Evolutionary conservation across 2,888 invertebrate genomes (phyloP).

Genomic region (Monopis laevigella): DNA sequence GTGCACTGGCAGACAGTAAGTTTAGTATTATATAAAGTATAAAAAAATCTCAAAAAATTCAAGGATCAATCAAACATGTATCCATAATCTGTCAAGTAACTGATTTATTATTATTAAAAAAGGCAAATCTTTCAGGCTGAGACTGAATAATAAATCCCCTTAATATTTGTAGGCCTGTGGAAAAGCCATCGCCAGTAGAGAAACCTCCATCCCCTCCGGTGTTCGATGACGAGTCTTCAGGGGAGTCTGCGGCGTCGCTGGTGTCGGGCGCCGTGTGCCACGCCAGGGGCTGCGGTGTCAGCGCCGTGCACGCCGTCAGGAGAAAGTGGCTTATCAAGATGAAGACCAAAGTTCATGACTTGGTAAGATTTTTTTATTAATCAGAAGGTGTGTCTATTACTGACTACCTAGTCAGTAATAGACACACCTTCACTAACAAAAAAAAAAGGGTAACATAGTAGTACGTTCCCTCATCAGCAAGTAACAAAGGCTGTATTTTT

Average conservation of each 20-base stretch:
- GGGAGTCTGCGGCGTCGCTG: constrained; percentile 24
- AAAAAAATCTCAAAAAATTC: too few relatives aligned
- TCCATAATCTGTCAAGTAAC: too few relatives aligned
- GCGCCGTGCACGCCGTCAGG: constrained; percentile 72
- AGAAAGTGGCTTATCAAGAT: constrained; percentile 79
- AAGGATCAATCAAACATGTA: too few relatives aligned
- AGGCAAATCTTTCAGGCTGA: too few relatives aligned
- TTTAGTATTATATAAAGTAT: too few relatives aligned
- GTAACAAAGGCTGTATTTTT: too few relatives aligned
- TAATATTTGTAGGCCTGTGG: background rate
- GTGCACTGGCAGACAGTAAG: too few relatives aligned
- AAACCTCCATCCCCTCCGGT: constrained; percentile 29
- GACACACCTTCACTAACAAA: background rate
- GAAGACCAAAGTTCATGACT: constrained; percentile 72
- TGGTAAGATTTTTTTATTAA: constrained; percentile 36
- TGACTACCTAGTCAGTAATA: too few relatives aligned
- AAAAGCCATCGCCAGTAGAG: constrained; percentile 21
- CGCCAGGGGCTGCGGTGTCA: constrained; percentile 69
- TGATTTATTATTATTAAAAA: too few relatives aligned
- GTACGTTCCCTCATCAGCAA: background rate
- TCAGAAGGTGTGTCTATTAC: background rate
- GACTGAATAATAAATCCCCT: too few relatives aligned
- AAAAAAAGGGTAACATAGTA: background rate
- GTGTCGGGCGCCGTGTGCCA: constrained; percentile 62
- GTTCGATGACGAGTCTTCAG: constrained; percentile 41